Evolutionary conservation across 2,888 invertebrate genomes (phyloP).

Genomic region (Dicyrtomina minuta): DNA sequence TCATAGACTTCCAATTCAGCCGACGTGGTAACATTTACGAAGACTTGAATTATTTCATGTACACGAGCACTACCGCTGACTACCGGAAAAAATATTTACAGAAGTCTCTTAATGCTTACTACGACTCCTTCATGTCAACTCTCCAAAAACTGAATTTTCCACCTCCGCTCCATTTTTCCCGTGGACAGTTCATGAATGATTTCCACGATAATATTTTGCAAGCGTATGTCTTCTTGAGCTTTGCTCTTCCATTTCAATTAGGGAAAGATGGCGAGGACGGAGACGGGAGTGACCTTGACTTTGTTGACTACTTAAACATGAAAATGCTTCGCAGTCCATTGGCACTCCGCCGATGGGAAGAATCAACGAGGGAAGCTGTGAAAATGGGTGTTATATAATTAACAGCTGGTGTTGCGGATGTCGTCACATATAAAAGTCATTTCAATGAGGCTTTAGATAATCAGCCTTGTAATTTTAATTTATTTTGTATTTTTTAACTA

Average conservation of each 20-base stretch:
- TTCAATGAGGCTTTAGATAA: no score
- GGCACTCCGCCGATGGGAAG: conserved; percentile 34
- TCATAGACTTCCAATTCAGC: conserved; percentile 38
- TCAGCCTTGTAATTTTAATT: no score
- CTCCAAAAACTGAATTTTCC: conserved; percentile 29
- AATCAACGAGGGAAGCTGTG: conserved; percentile 31
- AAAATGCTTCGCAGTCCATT: conserved; percentile 34
- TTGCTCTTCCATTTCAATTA: conserved; percentile 46
- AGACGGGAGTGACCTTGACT: conserved; percentile 9
- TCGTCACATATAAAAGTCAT: no score
- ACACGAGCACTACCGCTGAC: conserved; percentile 41
- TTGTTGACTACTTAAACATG: conserved; percentile 3
- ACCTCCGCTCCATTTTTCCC: conserved; percentile 35
- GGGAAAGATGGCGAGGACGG: conserved; percentile 20
- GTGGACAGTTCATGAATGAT: conserved; percentile 36
- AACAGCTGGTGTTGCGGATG: no score
- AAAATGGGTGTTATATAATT: conserved; percentile 24
- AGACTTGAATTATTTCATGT: conserved; percentile 47
- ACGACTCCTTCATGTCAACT: conserved; percentile 32
- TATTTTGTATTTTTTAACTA: no score
- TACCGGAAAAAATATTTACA: conserved; percentile 39
- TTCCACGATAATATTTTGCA: conserved; percentile 34
- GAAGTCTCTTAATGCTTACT: conserved; percentile 37
- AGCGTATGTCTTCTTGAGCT: conserved; percentile 37
- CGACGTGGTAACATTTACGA: conserved; percentile 40